Base-by-base conservation (phyloP, 2,113 vertebrate genomes). In the Callochromis pleurospilus region DNA sequence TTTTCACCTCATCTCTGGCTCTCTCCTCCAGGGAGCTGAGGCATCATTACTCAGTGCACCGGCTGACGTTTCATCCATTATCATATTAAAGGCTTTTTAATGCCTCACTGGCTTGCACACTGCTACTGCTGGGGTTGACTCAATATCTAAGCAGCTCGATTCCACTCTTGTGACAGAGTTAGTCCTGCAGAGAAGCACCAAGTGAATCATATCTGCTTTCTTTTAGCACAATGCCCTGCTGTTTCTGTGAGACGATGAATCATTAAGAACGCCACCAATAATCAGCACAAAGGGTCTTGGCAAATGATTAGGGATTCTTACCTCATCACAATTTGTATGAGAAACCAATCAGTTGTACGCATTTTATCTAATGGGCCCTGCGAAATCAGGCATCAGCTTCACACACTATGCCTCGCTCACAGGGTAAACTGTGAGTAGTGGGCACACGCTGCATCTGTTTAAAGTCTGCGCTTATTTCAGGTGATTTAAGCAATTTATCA, bases 51-150 rank as follows among this genome's bases (percentile, higher is more conserved):
- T 94, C 93, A 84, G 79, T 29, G 79, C 29, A 81, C 85, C 24
- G 58, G 81, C 86, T 92, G 94, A 92, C 90, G 90, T 92, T 92
- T 93, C 90, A 90, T 85, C 92, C 83, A 95, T 95, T 96, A 96
- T 95, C 95, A 95, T 95, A 96, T 95, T 96, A 96, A 95, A 95
- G 92, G 91, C 91, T 93, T 94, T 95, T 95, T 95, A 95, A 95
- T 89, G 92, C 93, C 84, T 93, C 81, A 38, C 90, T 91, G 92
- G 87, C 87, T 87, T 5, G 65, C 83, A 33, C 82, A 68, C 80
- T 79, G 89, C 84, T 75, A 79, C 83, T 75, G 87, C 86, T 79
- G 83, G 45, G 77, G 86, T 89, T 49, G 82, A 85, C 89, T 90
- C 81, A 31, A 84, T 89, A 84, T 80, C 83, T 75, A 49, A 87